Percentiles rank a stretch among this genome's conserved stretches.
phyloP scores from a whole-genome alignment of 2,113 vertebrate genomes.

The Rhea pennata region DNA sequence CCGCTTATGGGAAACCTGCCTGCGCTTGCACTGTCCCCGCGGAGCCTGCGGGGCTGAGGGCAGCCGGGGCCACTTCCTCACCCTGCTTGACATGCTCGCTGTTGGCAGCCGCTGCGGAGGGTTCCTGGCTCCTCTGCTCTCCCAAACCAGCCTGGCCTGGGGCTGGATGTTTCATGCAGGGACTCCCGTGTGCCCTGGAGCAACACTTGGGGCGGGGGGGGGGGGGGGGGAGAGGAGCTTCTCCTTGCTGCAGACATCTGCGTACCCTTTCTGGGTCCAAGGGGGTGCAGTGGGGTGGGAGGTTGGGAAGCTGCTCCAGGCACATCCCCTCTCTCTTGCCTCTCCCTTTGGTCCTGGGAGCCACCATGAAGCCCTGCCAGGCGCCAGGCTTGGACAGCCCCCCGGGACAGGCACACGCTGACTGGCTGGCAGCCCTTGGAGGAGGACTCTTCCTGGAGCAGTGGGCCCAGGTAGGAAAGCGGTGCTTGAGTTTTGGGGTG shows the following conservation, averaged over 20 bases:
- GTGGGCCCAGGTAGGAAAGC: not conserved
- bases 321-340: not conserved
- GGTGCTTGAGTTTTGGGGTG: not conserved
- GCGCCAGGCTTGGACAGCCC: not conserved
- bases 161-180: not conserved
- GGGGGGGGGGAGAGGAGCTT: not conserved
- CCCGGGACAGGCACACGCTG: not conserved
- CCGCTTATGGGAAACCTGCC: constrained; percentile 53
- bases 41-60: not conserved
- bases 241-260: accelerated
- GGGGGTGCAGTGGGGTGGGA: not conserved
- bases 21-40: not conserved
- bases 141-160: not conserved
- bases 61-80: constrained; percentile 60
- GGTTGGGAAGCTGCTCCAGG: not conserved
- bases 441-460: not conserved
- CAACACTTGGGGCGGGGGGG: too few relatives aligned
- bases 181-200: not conserved
- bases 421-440: not conserved
- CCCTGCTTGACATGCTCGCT: not conserved
- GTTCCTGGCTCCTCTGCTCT: not conserved
- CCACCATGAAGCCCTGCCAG: not conserved
- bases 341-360: not conserved
- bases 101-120: not conserved
- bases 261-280: not conserved